These are phyloP conservation scores for Rotaria magnacalcarata DNA, from an alignment of 2,888 invertebrate species.

Conservation along the genomic window DNA sequence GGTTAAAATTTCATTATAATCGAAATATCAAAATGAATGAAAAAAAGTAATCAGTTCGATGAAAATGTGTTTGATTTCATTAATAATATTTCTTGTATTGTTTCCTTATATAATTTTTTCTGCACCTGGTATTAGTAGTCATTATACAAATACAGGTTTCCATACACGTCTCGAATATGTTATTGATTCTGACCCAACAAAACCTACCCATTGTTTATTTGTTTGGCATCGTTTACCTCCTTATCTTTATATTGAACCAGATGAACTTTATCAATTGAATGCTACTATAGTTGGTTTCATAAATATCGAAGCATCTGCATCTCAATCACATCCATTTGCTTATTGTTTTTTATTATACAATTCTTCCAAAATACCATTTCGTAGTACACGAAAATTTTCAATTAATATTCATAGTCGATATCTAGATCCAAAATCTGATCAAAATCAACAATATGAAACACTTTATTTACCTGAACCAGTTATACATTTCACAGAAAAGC, in stretches of 20 bases:
- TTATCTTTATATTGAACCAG: conserved; percentile 14
- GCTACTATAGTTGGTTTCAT: background rate
- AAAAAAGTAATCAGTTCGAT: background rate
- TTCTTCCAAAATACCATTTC: background rate
- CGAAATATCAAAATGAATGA: background rate
- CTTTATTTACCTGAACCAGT: background rate
- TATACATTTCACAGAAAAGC: background rate
- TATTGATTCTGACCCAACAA: background rate
- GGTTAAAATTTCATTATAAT: background rate
- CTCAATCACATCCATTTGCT: background rate
- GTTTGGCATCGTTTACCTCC: conserved; percentile 29
- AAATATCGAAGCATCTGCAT: conserved; percentile 10
- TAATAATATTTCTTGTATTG: background rate
- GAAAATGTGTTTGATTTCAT: background rate
- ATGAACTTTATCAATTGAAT: background rate
- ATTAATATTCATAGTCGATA: conserved; percentile 24
- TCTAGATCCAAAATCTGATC: background rate
- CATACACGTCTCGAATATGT: conserved; percentile 13
- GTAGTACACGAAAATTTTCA: background rate
- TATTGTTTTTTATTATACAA: conserved; percentile 32
- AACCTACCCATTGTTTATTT: background rate
- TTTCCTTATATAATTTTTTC: background rate
- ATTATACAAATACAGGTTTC: background rate
- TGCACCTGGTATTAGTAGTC: background rate
- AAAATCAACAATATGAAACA: background rate